A percentile compares a stretch with the other conserved stretches of the same genome.
Evolutionary conservation across 2,888 invertebrate species (phyloP).

Genomic region (Agrilus cyanescens): DNA sequence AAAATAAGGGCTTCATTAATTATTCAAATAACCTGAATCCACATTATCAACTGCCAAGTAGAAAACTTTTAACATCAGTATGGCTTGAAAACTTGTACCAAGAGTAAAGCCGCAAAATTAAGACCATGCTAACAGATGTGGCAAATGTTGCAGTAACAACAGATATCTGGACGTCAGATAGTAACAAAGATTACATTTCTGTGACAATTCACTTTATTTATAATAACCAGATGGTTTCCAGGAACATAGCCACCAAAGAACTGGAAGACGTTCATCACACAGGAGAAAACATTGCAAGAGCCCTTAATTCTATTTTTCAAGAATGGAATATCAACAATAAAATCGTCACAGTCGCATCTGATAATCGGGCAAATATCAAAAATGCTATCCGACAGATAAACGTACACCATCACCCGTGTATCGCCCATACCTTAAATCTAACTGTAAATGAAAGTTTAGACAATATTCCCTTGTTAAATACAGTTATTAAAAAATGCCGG

Average conservation of each 20-base stretch:
- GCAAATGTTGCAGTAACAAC: constrained; percentile 18
- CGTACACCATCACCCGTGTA: constrained; percentile 20
- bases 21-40: constrained; percentile 12
- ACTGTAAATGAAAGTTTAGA: constrained; percentile 11
- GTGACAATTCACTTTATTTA: constrained; percentile 19
- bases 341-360: constrained; percentile 19
- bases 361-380: constrained; percentile 22
- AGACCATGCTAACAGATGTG: constrained; percentile 12
- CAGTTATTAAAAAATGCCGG: constrained; percentile 1
- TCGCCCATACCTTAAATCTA: constrained; percentile 21
- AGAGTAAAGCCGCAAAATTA: too few relatives aligned
- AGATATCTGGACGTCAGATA: constrained; percentile 22
- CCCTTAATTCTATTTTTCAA: constrained; percentile 8
- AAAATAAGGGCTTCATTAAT: constrained; percentile 19
- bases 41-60: constrained; percentile 15
- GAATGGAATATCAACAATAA: constrained; percentile 19
- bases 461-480: background rate
- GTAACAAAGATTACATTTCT: constrained; percentile 16
- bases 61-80: constrained; percentile 9
- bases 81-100: constrained; percentile 16
- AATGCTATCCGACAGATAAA: constrained; percentile 16
- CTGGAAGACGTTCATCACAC: constrained; percentile 1
- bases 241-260: constrained; percentile 15
- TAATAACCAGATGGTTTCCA: constrained; percentile 5
- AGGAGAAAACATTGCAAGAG: constrained; percentile 1